These are phyloP conservation scores for Griposia aprilina DNA, from an alignment of 2,888 invertebrate genomes.

Conservation along the genomic window DNA sequence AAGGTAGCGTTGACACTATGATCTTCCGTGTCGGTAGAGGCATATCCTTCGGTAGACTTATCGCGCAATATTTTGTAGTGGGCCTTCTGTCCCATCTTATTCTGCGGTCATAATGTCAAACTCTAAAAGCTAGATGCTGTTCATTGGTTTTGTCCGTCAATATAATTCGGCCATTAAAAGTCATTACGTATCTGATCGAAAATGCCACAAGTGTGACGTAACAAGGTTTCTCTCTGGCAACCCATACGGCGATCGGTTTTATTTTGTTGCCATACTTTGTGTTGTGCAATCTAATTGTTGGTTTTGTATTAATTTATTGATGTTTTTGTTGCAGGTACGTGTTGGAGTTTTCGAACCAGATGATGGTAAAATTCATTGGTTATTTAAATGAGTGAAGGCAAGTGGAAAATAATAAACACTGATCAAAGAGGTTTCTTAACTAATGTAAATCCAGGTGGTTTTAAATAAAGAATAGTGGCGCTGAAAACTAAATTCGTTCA, in stretches of 20 bases:
- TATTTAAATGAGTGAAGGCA: background rate
- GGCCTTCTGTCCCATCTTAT: conserved; percentile 18
- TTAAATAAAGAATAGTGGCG: background rate
- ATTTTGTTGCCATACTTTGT: conserved; percentile 48
- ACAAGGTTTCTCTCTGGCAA: conserved; percentile 61
- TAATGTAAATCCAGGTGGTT: no score
- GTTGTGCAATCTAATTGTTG: conserved; percentile 58
- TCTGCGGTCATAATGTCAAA: conserved; percentile 24
- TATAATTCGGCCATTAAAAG: conserved; percentile 58
- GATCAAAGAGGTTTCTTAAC: background rate
- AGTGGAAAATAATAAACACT: background rate
- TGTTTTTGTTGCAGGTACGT: conserved; percentile 67
- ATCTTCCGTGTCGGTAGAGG: no score
- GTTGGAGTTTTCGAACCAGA: conserved; percentile 15
- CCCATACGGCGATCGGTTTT: conserved; percentile 34
- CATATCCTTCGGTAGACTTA: background rate
- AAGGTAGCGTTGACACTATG: no score
- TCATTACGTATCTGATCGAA: conserved; percentile 64
- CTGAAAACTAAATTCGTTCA: background rate
- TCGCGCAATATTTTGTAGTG: background rate
- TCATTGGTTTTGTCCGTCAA: conserved; percentile 53
- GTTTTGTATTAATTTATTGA: conserved; percentile 56
- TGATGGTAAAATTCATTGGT: conserved; percentile 40
- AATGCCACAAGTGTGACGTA: conserved; percentile 56
- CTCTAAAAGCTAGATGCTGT: conserved; percentile 41